Conservation (phyloP, 2,113 vertebrate species). For the Motacilla tschutschensis region DNA sequence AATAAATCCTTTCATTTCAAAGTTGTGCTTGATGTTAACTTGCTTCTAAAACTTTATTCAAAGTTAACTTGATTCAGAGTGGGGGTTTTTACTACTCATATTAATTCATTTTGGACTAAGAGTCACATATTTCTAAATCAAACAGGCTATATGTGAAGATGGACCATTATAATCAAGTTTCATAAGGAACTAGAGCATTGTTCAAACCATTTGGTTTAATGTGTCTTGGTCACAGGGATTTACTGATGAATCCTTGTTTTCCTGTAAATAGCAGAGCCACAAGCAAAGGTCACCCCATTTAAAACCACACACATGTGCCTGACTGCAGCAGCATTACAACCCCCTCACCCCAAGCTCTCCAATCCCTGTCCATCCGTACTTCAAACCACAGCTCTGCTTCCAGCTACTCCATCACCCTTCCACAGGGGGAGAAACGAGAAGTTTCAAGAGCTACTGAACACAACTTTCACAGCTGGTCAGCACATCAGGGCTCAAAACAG, state of each 20-base stretch:
- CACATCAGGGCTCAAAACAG: neutral
- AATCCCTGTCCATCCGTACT: neutral
- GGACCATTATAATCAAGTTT: neutral
- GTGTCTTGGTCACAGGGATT: neutral
- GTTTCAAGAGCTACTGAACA: neutral
- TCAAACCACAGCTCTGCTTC: neutral
- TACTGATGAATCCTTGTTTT: neutral
- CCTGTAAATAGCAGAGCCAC: neutral
- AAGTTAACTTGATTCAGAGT: neutral
- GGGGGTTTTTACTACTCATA: neutral
- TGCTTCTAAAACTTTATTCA: neutral
- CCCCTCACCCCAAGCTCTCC: no score
- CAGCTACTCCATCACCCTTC: neutral
- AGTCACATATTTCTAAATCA: neutral
- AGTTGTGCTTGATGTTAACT: neutral
- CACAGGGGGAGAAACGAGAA: neutral
- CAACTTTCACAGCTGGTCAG: neutral
- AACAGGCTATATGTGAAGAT: neutral
- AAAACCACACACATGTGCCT: neutral
- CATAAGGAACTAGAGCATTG: neutral
- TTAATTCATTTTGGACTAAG: neutral
- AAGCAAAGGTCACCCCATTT: neutral
- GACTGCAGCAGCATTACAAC: neutral
- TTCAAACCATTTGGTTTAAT: neutral
- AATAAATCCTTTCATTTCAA: neutral